Percentiles rank a stretch among this genome's conserved stretches.
Evolutionary conservation across 2,888 invertebrate species (phyloP).

Genomic region (Endomychus coccineus): DNA sequence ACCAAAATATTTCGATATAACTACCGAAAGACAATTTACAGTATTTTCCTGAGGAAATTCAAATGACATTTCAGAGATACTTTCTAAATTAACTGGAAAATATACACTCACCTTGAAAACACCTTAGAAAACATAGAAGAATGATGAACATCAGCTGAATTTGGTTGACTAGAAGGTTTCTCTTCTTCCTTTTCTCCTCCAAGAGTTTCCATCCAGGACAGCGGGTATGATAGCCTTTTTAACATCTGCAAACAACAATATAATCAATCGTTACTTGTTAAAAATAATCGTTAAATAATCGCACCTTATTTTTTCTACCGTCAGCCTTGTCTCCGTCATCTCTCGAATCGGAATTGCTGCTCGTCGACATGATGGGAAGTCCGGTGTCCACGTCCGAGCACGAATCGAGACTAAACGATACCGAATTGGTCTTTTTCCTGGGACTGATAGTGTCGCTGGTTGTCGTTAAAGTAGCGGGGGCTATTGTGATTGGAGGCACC

Average conservation of each 20-base stretch:
- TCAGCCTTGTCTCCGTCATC: slow-evolving; percentile 54
- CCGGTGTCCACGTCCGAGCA: slow-evolving; percentile 47
- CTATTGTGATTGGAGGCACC: slow-evolving; percentile 78
- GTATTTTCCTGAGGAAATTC: too few relatives aligned
- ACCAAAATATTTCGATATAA: too few relatives aligned
- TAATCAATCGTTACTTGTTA: slow-evolving; percentile 4
- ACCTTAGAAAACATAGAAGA: slow-evolving; percentile 83
- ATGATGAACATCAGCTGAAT: slow-evolving; percentile 49
- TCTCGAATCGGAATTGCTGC: slow-evolving; percentile 41
- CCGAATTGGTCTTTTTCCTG: slow-evolving; percentile 63
- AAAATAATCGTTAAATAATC: neutral
- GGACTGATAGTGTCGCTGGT: slow-evolving; percentile 45
- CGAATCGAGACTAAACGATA: slow-evolving; percentile 64
- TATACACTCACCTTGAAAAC: slow-evolving; percentile 73
- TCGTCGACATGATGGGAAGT: slow-evolving; percentile 32
- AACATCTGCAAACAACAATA: slow-evolving; percentile 64
- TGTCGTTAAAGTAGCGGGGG: slow-evolving; percentile 59
- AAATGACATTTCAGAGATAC: too few relatives aligned
- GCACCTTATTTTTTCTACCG: slow-evolving; percentile 68
- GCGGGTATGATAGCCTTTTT: slow-evolving; percentile 82
- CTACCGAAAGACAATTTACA: too few relatives aligned
- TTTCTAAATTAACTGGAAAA: slow-evolving; percentile 1
- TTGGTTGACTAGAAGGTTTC: slow-evolving; percentile 42
- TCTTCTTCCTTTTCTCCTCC: slow-evolving; percentile 65
- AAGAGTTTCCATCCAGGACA: slow-evolving; percentile 86